Percentiles rank a stretch among this genome's conserved stretches.
These are phyloP conservation scores for Lamellibrachia columna DNA, from an alignment of 2,888 invertebrate genomes.

Conservation along the genomic window DNA sequence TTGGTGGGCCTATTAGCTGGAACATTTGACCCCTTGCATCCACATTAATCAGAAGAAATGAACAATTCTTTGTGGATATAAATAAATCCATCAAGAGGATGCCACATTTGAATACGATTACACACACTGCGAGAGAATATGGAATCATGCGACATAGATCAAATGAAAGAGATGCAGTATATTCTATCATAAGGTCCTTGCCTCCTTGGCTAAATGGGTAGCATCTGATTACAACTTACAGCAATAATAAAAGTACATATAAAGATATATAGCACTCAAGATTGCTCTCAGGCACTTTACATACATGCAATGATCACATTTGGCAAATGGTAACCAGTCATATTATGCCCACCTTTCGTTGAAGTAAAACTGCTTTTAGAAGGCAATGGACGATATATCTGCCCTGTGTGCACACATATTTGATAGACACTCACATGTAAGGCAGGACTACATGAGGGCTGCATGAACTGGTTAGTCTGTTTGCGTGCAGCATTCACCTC, in stretches of 20 bases:
- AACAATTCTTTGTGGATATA: not conserved
- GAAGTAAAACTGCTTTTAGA: not conserved
- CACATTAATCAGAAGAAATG: not conserved
- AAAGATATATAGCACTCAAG: too few relatives aligned
- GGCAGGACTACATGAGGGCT: not conserved
- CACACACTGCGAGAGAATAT: not conserved
- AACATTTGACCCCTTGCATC: not conserved
- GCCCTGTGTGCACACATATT: not conserved
- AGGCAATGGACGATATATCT: not conserved
- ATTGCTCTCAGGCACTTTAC: too few relatives aligned
- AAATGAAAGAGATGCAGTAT: not conserved
- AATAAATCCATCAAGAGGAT: not conserved
- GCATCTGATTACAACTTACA: not conserved
- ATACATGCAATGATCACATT: not conserved
- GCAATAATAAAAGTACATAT: too few relatives aligned
- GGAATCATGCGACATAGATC: not conserved
- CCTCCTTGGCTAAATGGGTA: not conserved
- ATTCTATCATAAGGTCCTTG: not conserved
- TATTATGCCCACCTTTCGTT: not conserved
- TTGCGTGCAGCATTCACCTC: constrained; percentile 30
- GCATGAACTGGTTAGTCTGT: not conserved
- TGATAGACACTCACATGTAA: not conserved
- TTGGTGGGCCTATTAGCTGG: not conserved
- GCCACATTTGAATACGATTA: not conserved
- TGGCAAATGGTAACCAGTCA: not conserved